A percentile compares a stretch with the other conserved stretches of the same genome.
These are phyloP conservation scores for Eilema sororculum DNA, from an alignment of 2,888 invertebrate species.

Conservation along the genomic window DNA sequence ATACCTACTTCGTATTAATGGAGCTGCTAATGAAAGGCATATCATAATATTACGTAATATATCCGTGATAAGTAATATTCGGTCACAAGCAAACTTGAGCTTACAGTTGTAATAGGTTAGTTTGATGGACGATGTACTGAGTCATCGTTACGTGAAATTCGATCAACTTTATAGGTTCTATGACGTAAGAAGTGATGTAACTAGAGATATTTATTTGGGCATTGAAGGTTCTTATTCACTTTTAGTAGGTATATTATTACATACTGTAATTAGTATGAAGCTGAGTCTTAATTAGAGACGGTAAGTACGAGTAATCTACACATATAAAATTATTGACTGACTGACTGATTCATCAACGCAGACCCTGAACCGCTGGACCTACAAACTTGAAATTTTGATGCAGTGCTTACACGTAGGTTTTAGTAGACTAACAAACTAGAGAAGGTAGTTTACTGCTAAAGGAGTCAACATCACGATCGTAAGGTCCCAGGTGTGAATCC, in stretches of 20 bases:
- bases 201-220: not conserved
- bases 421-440: too few relatives aligned
- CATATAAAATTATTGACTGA: too few relatives aligned
- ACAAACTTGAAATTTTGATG: too few relatives aligned
- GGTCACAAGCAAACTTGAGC: not conserved
- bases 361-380: too few relatives aligned
- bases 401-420: too few relatives aligned
- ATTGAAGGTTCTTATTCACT: not conserved
- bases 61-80: not conserved
- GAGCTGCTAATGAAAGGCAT: not conserved
- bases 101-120: not conserved
- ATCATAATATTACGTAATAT: not conserved
- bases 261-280: not conserved
- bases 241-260: not conserved
- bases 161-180: constrained; percentile 3
- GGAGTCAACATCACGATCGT: too few relatives aligned
- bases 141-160: constrained; percentile 12
- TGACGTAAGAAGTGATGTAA: not conserved
- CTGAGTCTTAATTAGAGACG: too few relatives aligned
- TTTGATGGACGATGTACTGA: constrained; percentile 15
- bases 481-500: too few relatives aligned
- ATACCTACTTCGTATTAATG: too few relatives aligned
- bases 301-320: too few relatives aligned
- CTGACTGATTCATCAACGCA: too few relatives aligned
- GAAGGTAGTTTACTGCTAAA: too few relatives aligned